Evolutionary conservation across 1,140 invertebrate genomes (phyloP), one percentile per base, ranked within the genome.

Genomic region (Whitmania pigra): DNA sequence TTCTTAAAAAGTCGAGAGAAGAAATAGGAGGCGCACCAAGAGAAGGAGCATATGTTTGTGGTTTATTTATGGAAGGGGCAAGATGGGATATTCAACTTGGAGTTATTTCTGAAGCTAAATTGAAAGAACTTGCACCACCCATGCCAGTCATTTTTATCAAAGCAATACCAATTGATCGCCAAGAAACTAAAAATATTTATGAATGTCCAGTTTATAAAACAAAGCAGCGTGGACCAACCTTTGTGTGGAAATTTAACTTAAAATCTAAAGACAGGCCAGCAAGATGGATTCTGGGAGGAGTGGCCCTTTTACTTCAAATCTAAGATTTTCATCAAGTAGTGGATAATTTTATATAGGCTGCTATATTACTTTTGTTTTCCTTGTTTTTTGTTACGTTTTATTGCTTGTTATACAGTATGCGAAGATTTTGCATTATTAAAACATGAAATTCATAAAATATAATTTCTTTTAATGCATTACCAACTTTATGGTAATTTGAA

Each of bases 161-260:
- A 74, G 83, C 75, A 78, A 93, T 95, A 77, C 93, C 92, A 0
- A 91, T 94, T 80, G 93, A 97, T 80, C 93, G 95, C 80, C 89
- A 91, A 79, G 93, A 97, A 80, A 82, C 89, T 25, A 85, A 92
- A 53, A 94, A 93, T 78, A 89, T 94, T 86, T 96, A 96, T 82
- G 90, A 93, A 80, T 96, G 93, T 82, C 94, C 94, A 0, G 88
- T 96, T 13, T 97, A 96, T 81, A 95, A 94, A 82, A 96, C 93
- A 0, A 86, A 91, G 72, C 87, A 85, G 77, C 82, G 93, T 67
- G 94, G 93, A 0, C 91, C 92, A 0, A 96, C 93, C 0, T 97
- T 90, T 80, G 91, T 97, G 11, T 96, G 93, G 92, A 96, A 92
- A 6, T 95, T 97, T 81, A 94, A 94, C 81, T 81, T 97, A 13